Evolutionary conservation across 2,797 vertebrate genomes (phyloP).

Genomic region (Mastacembelus armatus): DNA sequence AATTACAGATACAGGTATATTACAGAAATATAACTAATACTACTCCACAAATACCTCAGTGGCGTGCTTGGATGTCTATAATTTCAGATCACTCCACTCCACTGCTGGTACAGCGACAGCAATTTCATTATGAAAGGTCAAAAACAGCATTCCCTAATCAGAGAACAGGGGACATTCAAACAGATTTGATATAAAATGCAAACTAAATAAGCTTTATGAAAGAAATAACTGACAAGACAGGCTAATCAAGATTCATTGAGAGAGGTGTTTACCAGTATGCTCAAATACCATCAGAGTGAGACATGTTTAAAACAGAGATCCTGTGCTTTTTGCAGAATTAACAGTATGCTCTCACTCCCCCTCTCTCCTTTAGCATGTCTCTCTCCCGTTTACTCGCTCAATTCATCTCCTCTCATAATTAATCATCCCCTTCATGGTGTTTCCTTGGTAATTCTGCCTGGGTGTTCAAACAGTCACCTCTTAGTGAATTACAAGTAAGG

Average conservation of each 20-base stretch:
- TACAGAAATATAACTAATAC: conserved; percentile 4
- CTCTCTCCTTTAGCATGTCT: not conserved
- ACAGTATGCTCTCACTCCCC: not conserved
- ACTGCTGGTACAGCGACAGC: not conserved
- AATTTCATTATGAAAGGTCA: conserved; percentile 17
- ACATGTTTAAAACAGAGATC: conserved; percentile 34
- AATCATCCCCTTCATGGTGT: conserved; percentile 44
- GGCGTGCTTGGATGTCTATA: conserved; percentile 1
- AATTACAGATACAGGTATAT: not conserved
- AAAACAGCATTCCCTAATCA: conserved; percentile 24
- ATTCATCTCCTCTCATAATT: conserved; percentile 31
- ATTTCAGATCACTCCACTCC: conserved; percentile 11
- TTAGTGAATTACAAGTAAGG: conserved; percentile 40
- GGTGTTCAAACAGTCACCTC: conserved; percentile 39
- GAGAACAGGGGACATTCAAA: conserved; percentile 26
- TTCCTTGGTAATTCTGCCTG: conserved; percentile 50
- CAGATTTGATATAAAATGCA: conserved; percentile 24
- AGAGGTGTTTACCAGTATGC: conserved; percentile 64
- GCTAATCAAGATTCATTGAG: conserved; percentile 18
- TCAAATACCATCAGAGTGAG: conserved; percentile 22
- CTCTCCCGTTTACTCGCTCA: conserved; percentile 11
- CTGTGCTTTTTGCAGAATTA: conserved; percentile 22
- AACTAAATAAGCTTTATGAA: conserved; percentile 10
- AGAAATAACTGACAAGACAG: conserved; percentile 2
- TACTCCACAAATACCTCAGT: not conserved